These are phyloP conservation scores for Euplagia quadripunctaria DNA, from an alignment of 2,888 invertebrate species.

Conservation along the genomic window DNA sequence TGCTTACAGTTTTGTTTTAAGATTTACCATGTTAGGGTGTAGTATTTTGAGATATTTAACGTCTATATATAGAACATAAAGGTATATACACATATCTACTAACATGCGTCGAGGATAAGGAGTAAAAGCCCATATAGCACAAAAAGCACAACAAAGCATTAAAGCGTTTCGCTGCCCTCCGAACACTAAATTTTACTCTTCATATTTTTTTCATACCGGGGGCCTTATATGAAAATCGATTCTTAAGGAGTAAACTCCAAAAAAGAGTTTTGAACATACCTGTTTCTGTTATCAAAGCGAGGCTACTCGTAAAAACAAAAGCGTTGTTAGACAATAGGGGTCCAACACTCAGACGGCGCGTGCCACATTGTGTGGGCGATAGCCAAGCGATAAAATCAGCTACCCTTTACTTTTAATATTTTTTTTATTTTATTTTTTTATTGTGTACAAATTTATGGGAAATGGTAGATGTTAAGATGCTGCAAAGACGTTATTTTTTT, in stretches of 20 bases:
- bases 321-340: constrained; percentile 64
- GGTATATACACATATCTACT: too few species aligned
- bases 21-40: too few species aligned
- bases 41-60: too few species aligned
- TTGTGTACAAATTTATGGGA: background rate
- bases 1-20: too few species aligned
- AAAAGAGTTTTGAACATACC: constrained; percentile 25
- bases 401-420: constrained; percentile 60
- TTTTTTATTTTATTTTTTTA: constrained; percentile 25
- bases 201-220: too few species aligned
- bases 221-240: too few species aligned
- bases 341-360: constrained; percentile 64
- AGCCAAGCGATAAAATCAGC: constrained; percentile 61
- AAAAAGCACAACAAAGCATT: too few species aligned
- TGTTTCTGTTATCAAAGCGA: constrained; percentile 53
- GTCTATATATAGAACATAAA: too few species aligned
- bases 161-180: too few species aligned
- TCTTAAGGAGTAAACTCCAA: background rate
- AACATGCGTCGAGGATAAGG: too few species aligned
- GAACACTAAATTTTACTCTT: too few species aligned
- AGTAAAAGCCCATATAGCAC: too few species aligned
- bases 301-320: constrained; percentile 63
- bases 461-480: background rate
- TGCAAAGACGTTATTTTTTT: background rate
- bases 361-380: constrained; percentile 64